Base-by-base conservation (phyloP, 2,797 vertebrate genomes). In the Emys orbicularis region DNA sequence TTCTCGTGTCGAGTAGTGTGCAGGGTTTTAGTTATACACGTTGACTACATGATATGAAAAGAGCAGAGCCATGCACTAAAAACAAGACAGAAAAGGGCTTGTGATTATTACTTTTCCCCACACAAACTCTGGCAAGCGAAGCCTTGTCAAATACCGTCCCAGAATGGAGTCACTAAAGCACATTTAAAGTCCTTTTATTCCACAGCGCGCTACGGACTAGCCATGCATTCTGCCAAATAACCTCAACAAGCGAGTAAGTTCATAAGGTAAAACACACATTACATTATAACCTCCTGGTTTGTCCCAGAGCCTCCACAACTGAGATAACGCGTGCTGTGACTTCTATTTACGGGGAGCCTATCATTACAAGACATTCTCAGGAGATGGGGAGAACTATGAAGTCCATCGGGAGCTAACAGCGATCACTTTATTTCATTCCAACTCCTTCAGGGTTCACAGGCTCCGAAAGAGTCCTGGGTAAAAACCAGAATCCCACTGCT, bases 391-490 rank as follows among this genome's bases (percentile, higher is more conserved):
- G 25, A 27, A 27, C 21, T 23, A 13, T 10, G 37, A 41, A 41
- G 68, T 25, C 37, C n/a, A 25, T 31, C 13, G 13, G 59, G 34
- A 65, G 72, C 41, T 12, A 77, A 5, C 41, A 49, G 74, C 15
- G 25, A 47, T 31, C 74, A 9, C 12, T 47, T 77, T 15, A 47
- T 49, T 27, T 47, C 74, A 44, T 77, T 8, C 44, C 44, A 47
- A 2, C 41, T 25, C 61, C 61, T n/a, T n/a, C 34, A n/a, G 61
- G 7, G 27, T 29, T 31, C 29, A 31, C 12, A 31, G 57, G 19
- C n/a, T 72, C 34, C 34, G 8, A 72, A 53, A 0, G 1, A 0
- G 1, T 15, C 25, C 54, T 0, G 0, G 6, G 25, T 19, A 68
- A n/a, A 83, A 4, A 12, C 25, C 12, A n/a, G 59, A 80, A 50